Conservation (phyloP, 2,113 vertebrate species). For the Hystrix cristata region DNA sequence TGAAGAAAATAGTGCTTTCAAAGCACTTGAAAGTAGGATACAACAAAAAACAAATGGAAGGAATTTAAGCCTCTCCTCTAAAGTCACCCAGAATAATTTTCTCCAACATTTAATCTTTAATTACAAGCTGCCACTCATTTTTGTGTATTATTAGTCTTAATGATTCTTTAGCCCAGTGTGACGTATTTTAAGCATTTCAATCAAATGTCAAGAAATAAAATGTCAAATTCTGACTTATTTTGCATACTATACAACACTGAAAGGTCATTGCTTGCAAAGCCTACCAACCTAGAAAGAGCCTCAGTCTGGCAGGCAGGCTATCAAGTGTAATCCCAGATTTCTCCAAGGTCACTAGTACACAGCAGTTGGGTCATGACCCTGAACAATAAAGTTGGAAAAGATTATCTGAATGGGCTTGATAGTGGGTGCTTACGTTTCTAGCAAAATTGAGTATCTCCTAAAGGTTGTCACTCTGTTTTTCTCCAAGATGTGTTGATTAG, state of each 20-base stretch:
- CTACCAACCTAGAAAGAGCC: neutral
- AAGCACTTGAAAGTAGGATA: neutral
- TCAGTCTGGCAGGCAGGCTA: too few species aligned
- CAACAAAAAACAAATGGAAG: neutral
- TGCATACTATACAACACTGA: neutral
- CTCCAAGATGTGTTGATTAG: neutral
- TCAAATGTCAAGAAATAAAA: conserved; percentile 50
- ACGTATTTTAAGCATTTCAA: neutral
- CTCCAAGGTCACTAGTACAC: neutral
- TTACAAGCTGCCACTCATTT: neutral
- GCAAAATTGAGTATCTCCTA: neutral
- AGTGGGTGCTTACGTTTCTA: neutral
- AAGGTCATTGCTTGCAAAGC: neutral
- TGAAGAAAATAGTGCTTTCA: neutral
- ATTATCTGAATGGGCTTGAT: too few species aligned
- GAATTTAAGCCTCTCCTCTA: neutral
- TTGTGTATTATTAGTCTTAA: neutral
- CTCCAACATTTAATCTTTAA: neutral
- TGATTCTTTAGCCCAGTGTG: neutral
- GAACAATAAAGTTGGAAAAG: neutral
- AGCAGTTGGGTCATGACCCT: neutral
- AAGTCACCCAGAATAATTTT: neutral
- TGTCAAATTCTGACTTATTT: neutral
- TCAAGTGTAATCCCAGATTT: fast-evolving
- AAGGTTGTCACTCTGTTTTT: neutral